phyloP scores from a whole-genome alignment of 2,113 vertebrate genomes.

The Gallinago jamesoni region DNA sequence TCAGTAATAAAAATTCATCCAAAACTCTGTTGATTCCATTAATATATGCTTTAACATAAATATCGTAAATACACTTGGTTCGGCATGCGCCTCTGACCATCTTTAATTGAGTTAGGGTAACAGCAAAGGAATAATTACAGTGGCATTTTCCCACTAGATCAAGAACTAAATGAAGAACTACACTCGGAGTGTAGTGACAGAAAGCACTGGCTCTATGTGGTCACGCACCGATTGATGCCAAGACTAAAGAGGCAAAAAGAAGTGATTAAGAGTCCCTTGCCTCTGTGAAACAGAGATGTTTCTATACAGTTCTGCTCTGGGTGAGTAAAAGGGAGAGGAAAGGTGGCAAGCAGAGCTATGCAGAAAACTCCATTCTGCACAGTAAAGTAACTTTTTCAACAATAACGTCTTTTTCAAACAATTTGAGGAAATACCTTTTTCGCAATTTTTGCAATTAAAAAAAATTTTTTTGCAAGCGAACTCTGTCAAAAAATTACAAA shows the following conservation, averaged over 20 bases:
- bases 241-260: neutral
- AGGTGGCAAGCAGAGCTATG: neutral
- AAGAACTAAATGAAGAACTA: neutral
- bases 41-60: neutral
- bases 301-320: neutral
- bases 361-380: neutral
- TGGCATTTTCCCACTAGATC: neutral
- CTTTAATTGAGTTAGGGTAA: neutral
- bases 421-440: neutral
- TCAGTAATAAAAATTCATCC: neutral
- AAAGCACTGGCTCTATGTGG: neutral
- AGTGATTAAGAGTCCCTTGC: neutral
- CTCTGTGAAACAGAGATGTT: neutral
- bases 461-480: fast-evolving
- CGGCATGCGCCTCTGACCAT: neutral
- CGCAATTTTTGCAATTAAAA: neutral
- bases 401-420: neutral
- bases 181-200: neutral
- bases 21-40: neutral
- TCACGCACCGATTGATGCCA: neutral
- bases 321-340: neutral
- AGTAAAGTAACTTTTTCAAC: neutral
- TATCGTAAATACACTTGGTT: neutral
- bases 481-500: neutral
- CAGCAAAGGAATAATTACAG: neutral